Percentiles rank a stretch among this genome's conserved stretches.
Evolutionary conservation across 2,797 vertebrate genomes (phyloP).

Genomic region (Scleropages formosus): DNA sequence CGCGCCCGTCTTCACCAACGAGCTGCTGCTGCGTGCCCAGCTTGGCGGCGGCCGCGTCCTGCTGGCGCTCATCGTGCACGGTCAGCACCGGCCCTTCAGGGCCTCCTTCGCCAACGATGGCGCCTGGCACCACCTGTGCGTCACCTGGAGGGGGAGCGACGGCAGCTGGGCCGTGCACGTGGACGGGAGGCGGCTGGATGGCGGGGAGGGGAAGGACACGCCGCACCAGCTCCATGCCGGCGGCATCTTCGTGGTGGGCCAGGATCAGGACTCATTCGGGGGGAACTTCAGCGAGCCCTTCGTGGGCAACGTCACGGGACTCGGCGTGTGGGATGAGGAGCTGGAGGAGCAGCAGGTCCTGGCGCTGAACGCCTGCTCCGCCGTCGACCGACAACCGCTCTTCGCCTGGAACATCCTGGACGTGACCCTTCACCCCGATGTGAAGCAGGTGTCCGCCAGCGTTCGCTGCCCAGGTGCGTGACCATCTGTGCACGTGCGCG

Average conservation of each 20-base stretch:
- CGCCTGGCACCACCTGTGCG: conserved; percentile 83
- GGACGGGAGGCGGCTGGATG: conserved; percentile 67
- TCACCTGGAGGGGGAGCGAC: conserved; percentile 70
- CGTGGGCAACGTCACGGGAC: conserved; percentile 81
- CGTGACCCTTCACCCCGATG: conserved; percentile 58
- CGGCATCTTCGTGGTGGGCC: conserved; percentile 84
- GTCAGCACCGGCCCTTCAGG: conserved; percentile 79
- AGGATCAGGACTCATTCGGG: conserved; percentile 87
- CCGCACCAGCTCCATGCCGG: conserved; percentile 66
- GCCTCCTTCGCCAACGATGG: conserved; percentile 70
- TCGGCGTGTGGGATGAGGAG: conserved; percentile 73
- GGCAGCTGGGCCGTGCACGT: conserved; percentile 77
- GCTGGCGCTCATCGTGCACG: conserved; percentile 78
- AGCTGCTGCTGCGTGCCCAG: conserved; percentile 83
- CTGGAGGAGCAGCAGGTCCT: conserved; percentile 64
- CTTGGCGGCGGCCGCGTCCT: conserved; percentile 64
- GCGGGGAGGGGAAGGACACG: conserved; percentile 51
- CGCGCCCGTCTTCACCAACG: conserved; percentile 72
- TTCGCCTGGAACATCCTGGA: conserved; percentile 67
- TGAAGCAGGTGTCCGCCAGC: conserved; percentile 54
- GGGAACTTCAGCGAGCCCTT: conserved; percentile 88
- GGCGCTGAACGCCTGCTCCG: conserved; percentile 62
- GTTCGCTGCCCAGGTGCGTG: conserved; percentile 71
- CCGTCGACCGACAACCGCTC: conserved; percentile 50
- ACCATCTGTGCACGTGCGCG: neutral